These are phyloP conservation scores for Gnatocerus cornutus DNA, from an alignment of 2,888 invertebrate genomes.

Conservation along the genomic window DNA sequence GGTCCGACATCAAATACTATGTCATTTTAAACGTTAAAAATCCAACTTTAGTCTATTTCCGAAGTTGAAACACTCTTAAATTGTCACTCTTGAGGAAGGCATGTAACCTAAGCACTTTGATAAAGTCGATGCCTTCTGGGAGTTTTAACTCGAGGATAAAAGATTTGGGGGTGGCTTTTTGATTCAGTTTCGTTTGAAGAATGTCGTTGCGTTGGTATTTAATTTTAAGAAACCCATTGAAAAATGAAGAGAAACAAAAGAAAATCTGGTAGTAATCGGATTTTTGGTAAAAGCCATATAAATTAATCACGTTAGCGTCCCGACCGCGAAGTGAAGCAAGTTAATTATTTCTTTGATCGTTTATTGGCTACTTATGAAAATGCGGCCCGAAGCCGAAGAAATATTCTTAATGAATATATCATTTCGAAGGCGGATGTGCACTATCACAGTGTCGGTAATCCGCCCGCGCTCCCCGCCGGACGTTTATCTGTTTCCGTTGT, in stretches of 20 bases:
- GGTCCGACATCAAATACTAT: no score
- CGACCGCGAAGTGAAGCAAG: constrained; percentile 54
- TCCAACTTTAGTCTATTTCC: background rate
- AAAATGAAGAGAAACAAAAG: constrained; percentile 63
- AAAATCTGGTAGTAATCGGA: constrained; percentile 63
- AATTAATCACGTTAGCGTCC: constrained; percentile 64
- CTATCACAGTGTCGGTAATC: constrained; percentile 65
- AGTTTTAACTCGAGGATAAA: constrained; percentile 15
- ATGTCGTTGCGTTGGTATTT: constrained; percentile 29
- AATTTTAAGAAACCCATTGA: constrained; percentile 50
- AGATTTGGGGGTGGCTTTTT: constrained; percentile 26
- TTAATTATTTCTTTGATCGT: constrained; percentile 65
- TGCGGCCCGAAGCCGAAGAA: constrained; percentile 54
- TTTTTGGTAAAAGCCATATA: constrained; percentile 68
- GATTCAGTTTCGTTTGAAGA: constrained; percentile 2
- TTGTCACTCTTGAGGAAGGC: constrained; percentile 3
- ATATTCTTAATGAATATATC: constrained; percentile 58
- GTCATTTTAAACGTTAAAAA: no score
- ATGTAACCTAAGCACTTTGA: constrained; percentile 3
- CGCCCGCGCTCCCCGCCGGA: constrained; percentile 62
- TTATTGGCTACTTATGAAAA: constrained; percentile 52
- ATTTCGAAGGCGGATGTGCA: constrained; percentile 64
- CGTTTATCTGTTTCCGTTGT: constrained; percentile 66
- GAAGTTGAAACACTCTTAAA: background rate
- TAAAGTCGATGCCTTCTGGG: constrained; percentile 12